phyloP scores from a whole-genome alignment of 2,113 vertebrate genomes.

The Sitta europaea region DNA sequence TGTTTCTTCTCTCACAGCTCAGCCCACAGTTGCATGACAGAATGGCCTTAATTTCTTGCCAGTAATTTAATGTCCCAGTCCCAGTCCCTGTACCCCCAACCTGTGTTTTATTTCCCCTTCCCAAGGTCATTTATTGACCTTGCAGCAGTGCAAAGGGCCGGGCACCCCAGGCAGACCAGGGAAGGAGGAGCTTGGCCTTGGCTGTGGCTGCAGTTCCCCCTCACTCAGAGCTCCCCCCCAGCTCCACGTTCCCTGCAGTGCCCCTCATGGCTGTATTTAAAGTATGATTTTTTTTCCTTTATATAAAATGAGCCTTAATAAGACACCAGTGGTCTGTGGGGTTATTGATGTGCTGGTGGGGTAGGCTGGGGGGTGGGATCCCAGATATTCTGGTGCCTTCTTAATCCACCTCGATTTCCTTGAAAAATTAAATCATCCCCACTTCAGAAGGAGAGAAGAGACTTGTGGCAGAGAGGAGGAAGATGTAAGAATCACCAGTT shows the following conservation, averaged over 20 bases:
- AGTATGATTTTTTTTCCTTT: neutral
- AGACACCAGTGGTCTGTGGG: neutral
- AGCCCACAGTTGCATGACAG: constrained; percentile 36
- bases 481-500: neutral
- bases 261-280: constrained; percentile 28
- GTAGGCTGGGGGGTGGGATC: neutral
- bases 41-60: constrained; percentile 29
- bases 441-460: neutral
- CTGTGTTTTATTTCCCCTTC: neutral
- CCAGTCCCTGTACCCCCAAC: neutral
- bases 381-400: neutral
- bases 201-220: neutral
- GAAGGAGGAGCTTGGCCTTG: neutral
- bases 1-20: neutral
- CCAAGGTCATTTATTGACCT: neutral
- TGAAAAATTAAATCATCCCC: neutral
- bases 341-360: accelerated
- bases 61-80: neutral
- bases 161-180: neutral
- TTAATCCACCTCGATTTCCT: neutral
- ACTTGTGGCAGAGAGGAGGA: neutral
- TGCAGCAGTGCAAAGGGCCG: neutral
- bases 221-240: neutral
- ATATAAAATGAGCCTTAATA: constrained; percentile 63
- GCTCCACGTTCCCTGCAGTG: neutral